Evolutionary conservation across 2,797 vertebrate species (phyloP).

Genomic region (Tarsius wallacei): DNA sequence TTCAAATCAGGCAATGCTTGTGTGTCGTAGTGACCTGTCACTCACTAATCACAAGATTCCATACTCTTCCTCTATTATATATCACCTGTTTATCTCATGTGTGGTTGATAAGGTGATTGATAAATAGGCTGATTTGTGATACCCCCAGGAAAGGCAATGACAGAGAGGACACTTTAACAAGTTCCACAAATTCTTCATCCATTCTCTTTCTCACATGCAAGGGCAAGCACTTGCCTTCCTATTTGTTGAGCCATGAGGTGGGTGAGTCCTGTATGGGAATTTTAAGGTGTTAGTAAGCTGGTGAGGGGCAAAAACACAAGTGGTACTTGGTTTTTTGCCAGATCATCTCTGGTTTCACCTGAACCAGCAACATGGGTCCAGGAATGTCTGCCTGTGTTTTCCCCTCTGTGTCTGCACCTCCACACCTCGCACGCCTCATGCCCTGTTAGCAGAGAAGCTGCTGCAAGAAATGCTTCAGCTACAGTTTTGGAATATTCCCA

Average conservation of each 20-base stretch:
- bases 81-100: background rate
- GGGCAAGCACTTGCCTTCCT: background rate
- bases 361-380: background rate
- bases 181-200: background rate
- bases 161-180: background rate
- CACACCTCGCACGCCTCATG: rapidly evolving
- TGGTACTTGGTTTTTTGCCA: background rate
- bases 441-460: rapidly evolving
- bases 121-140: background rate
- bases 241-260: background rate
- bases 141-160: rapidly evolving
- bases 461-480: background rate
- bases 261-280: background rate
- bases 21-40: background rate
- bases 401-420: rapidly evolving
- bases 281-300: background rate
- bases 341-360: background rate
- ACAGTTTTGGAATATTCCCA: background rate
- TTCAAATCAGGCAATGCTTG: background rate
- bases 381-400: rapidly evolving
- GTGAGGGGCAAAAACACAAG: background rate
- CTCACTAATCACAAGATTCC: background rate
- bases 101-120: background rate
- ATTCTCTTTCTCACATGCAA: background rate
- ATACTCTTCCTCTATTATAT: background rate